A percentile compares a stretch with the other conserved stretches of the same genome.
Conservation (phyloP, 2,113 vertebrate species). For the Cyprinodon variegatus region DNA sequence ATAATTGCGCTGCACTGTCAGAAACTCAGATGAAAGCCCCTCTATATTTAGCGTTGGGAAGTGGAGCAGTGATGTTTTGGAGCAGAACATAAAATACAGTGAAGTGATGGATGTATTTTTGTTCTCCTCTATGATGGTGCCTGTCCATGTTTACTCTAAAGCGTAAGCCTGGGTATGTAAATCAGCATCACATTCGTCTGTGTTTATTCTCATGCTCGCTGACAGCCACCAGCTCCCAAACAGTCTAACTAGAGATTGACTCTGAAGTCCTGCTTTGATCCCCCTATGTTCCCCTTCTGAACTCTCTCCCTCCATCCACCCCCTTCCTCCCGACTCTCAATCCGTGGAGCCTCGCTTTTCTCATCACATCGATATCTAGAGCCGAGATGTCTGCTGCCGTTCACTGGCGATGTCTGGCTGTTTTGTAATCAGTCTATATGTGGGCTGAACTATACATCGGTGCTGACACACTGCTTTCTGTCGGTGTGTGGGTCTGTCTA, state of each 20-base stretch:
- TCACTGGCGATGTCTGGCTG: neutral
- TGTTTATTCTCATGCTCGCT: slow-evolving; percentile 62
- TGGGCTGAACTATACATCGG: slow-evolving; percentile 23
- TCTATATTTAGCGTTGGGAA: neutral
- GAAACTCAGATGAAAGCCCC: neutral
- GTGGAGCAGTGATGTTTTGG: neutral
- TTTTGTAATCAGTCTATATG: neutral
- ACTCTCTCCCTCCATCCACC: slow-evolving; percentile 32
- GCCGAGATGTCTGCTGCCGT: neutral
- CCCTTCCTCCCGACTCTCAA: neutral
- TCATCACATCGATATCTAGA: slow-evolving; percentile 63
- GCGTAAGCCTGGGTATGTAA: slow-evolving; percentile 21
- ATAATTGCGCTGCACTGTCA: neutral
- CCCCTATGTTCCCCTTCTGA: slow-evolving; percentile 27
- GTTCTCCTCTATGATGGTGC: slow-evolving; percentile 17
- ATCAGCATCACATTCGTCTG: slow-evolving; percentile 38
- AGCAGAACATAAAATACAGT: neutral
- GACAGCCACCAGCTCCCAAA: slow-evolving; percentile 56
- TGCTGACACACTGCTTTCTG: slow-evolving; percentile 48
- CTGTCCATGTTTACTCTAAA: slow-evolving; percentile 15
- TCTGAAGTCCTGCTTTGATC: slow-evolving; percentile 59
- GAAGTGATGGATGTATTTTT: slow-evolving; percentile 18
- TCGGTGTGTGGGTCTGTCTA: slow-evolving; percentile 18
- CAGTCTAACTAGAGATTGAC: slow-evolving; percentile 49
- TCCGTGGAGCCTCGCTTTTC: slow-evolving; percentile 33